Conservation (phyloP, 2,888 invertebrate species). For the Polyommatus iphigenia region DNA sequence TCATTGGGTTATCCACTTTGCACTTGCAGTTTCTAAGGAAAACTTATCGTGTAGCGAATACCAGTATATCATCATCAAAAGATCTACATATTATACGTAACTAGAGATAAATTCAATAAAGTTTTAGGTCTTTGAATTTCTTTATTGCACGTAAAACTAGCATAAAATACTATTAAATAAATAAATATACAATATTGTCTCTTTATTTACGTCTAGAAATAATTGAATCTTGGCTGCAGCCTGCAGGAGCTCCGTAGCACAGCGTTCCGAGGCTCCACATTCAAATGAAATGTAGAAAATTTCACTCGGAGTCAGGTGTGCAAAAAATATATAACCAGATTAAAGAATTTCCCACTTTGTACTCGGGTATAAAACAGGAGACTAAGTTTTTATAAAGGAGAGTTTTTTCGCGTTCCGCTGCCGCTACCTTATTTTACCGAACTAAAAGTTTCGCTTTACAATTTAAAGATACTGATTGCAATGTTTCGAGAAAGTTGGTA, state of each 20-base stretch:
- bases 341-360: background rate
- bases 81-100: too few species aligned
- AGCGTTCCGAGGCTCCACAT: background rate
- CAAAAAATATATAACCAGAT: constrained; percentile 9
- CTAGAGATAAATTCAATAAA: too few species aligned
- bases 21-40: too few species aligned
- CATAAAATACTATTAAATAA: background rate
- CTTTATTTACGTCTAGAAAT: background rate
- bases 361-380: constrained; percentile 19
- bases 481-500: background rate
- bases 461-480: background rate
- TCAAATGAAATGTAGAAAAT: constrained; percentile 10
- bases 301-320: background rate
- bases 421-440: background rate
- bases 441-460: background rate
- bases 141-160: background rate
- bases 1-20: too few species aligned
- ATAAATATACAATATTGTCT: background rate
- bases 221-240: background rate
- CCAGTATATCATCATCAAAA: too few species aligned
- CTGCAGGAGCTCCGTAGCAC: background rate
- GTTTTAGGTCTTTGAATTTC: background rate
- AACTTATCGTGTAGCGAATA: too few species aligned
- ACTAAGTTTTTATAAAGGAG: background rate
- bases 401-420: background rate